Evolutionary conservation across 2,113 vertebrate species (phyloP), one percentile per base, ranked within the genome.

Genomic region (Uria aalge): DNA sequence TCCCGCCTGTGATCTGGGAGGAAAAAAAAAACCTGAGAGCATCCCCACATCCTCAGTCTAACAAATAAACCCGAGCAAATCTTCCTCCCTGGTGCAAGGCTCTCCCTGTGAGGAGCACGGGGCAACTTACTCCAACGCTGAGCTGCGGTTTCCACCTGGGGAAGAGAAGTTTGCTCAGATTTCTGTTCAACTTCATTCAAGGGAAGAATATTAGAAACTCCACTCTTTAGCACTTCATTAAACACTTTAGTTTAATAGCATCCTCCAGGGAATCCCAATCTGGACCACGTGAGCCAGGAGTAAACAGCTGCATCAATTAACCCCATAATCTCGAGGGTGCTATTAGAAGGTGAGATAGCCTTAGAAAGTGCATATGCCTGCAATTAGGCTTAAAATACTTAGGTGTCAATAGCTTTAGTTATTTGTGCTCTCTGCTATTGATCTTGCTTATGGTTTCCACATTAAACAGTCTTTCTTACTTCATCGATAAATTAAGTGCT

Each of bases 301-400:
- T 99, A 99, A 99, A 98, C 99, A 99, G 99, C 99, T 98, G 98
- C 98, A 98, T 99, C 99, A 98, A 98, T 99, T 99, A 99, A 99
- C 98, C 98, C 98, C 95, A 88, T 96, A 81, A 95, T 98, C 98
- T 98, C 98, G 48, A 45, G 98, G 98, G 98, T 94, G 96, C 98
- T 98, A 98, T 99, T 98, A 98, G 98, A 96, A 97, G 95, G 97
- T 98, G 92, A 98, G 98, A 98, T 98, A 98, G 98, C 98, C 99
- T 98, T 95, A 97, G 98, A 98, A 98, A 98, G 98, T 98, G 98
- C 98, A 96, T 97, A 98, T 99, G 98, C 96, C 98, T 98, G 98
- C 98, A 98, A 98, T 98, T 98, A 98, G 97, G 94, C 96, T 98
- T 98, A 98, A 98, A 98, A 98, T 97, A 97, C 98, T 97, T 97